Base-by-base conservation (phyloP, 2,113 vertebrate genomes). In the Opisthocomus hoazin region DNA sequence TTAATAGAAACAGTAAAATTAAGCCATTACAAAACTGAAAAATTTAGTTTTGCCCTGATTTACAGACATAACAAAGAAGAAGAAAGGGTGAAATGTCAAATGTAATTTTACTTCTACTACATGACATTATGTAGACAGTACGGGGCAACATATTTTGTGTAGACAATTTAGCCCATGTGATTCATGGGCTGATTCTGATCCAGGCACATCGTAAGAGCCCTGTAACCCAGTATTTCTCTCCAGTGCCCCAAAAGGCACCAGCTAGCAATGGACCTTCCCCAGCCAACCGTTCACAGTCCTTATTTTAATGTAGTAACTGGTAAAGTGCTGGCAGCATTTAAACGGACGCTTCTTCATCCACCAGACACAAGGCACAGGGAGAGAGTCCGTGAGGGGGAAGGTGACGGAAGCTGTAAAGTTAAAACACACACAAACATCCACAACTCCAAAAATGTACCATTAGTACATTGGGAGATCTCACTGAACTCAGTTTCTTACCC, bases 71-170 rank as follows among this genome's bases (percentile, higher is more conserved):
- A 3, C 77, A 60, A 87, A 83, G 15, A 80, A 56, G 39, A 60
- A 51, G 39, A 61, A 39, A 53, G 26, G 15, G 34, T 66, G 34
- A 46, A 58, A 63, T 17, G 15, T 12, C 29, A 46, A 57, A 65
- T 7, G 19, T 16, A 41, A 10, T 69, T 77, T 37, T n/a, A 54
- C 8, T 64, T 29, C 51, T 56, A 56, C n/a, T 26, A 24, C 13
- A 70, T 29, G 61, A 46, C 43, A 21, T 48, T 61, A 61, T 5
- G n/a, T 12, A 84, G 50, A 58, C 0, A 0, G 27, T 29, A 63
- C 0, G 0, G 36, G 19, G 43, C 63, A 76, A 71, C 0, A 0
- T 53, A 48, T 11, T 41, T 66, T 23, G 27, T 54, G 18, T 13
- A 16, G 37, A 57, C 45, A 66, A 45, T 30, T 51, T 56, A 81